Base-by-base conservation (phyloP, 1,140 invertebrate genomes). In the Calliopsis andreniformis region DNA sequence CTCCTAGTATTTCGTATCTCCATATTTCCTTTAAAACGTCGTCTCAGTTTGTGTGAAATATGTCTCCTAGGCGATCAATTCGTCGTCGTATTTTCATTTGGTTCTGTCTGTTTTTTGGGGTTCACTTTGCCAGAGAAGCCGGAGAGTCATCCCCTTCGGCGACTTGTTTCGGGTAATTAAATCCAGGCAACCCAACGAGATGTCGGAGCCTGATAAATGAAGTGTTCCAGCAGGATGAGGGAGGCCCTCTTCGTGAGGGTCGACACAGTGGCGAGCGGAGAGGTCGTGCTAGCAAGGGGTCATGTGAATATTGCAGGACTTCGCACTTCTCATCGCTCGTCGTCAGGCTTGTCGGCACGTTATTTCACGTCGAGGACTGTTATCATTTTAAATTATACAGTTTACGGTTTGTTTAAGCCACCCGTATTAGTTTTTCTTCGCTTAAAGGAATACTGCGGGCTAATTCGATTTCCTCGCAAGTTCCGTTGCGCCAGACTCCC, bases 131-230 rank as follows among this genome's bases (percentile, higher is more conserved):
- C 77, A 51, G 81, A 64, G 53, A 56, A 67, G 62, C 71, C 67
- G 23, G 63, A 69, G 47, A 76, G 69, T 76, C 64, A 47, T 82
- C 84, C 75, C 76, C 75, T 77, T 79, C 76, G 84, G 76, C 79
- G 76, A 85, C 82, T 86, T 85, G 85, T 86, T 86, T 86, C 84
- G 82, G 80, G 84, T 87, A 87, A 87, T 87, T 87, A 87, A 87
- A 87, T 86, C 76, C 84, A 62, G 80, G 84, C 76, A 72, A 80
- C 76, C 84, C 85, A 78, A 87, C 78, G 84, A 84, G 84, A 87
- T 86, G 86, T 87, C 86, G 84, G 86, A 85, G 76, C 51, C 83
- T 84, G 84, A 87, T 87, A 87, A 87, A 87, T 85, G 84, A 87
- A 87, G 80, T 82, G 86, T 81, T 85, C 69, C 64, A 63, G 18